phyloP scores from a whole-genome alignment of 2,797 vertebrate genomes.

The Lutjanus campechanus region DNA sequence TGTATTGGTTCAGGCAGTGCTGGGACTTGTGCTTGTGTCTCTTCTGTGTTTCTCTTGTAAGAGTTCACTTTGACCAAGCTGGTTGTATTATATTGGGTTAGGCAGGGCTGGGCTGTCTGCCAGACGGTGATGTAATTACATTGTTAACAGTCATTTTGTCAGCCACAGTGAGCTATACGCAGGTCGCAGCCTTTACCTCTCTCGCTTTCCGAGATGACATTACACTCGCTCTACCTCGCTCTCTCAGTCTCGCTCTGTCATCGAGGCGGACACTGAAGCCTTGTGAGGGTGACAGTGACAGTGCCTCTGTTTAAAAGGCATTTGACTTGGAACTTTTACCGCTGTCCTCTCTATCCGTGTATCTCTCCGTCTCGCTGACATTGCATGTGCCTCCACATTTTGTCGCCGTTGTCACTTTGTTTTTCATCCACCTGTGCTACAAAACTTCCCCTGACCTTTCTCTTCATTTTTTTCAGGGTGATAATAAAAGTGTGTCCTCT shows the following conservation, averaged over 20 bases:
- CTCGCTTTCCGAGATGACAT: conserved; percentile 65
- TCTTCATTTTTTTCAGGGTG: background rate
- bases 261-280: conserved; percentile 43
- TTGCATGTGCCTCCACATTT: conserved; percentile 3
- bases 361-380: conserved; percentile 35
- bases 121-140: conserved; percentile 74
- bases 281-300: conserved; percentile 31
- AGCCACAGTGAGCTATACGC: conserved; percentile 51
- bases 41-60: conserved; percentile 32
- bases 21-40: conserved; percentile 7
- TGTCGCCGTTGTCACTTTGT: background rate
- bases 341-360: conserved; percentile 14
- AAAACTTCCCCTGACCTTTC: background rate
- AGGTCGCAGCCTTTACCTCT: conserved; percentile 67
- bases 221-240: conserved; percentile 50
- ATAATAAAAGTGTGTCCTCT: background rate
- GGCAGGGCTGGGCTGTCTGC: conserved; percentile 58
- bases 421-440: conserved; percentile 7
- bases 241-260: conserved; percentile 40
- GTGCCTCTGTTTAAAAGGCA: conserved; percentile 26
- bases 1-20: background rate
- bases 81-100: conserved; percentile 48
- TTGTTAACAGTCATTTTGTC: conserved; percentile 74
- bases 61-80: conserved; percentile 44
- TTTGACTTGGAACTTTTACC: conserved; percentile 29